Base-by-base conservation (phyloP, 23 tunicate genomes). In the Botrylloides violaceus region DNA sequence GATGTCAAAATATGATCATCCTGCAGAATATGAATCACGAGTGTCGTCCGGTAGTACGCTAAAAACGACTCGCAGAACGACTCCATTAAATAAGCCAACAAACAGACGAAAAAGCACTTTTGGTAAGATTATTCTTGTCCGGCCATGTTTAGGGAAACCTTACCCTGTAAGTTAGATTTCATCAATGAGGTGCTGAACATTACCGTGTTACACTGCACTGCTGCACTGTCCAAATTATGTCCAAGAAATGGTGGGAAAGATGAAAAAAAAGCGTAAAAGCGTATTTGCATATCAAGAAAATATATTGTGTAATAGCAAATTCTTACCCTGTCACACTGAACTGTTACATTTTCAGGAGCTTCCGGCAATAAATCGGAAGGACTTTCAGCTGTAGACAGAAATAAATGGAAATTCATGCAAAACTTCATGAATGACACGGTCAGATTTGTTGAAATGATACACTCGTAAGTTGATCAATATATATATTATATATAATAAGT, bases 401-500 rank as follows among this genome's bases (percentile, higher is more conserved):
- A 79, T 59, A 90, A 90, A 75, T 90, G 97, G 97, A 90, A 90
- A 71, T 75, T 71, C 21, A 90, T 90, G 89, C 97, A 90, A 37
- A 90, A 90, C 39, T 90, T 90, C 50, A 90, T 90, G 97, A 90
- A 90, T 71, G 97, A 90, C 68, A 90, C 97, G 32, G 82, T 80
- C 50, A 43, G 90, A 68, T 90, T 90, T 70, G 97, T 90, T 7
- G 97, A 90, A 0, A 83, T 90, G 90, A 90, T 90, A 7, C 97
- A 90, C 77, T 2, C 74, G 74, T 68, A 68, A 37, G 74, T 68
- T 60, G 0, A 20, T 60, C n/a, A n/a, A n/a, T n/a, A n/a, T n/a
- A n/a, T n/a, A n/a, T n/a, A n/a, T n/a, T n/a, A n/a, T n/a, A n/a
- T n/a, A n/a, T n/a, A n/a, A n/a, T n/a, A n/a, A n/a, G n/a, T n/a